Conservation (phyloP, 2,888 invertebrate species). For the Mimachlamys varia region DNA sequence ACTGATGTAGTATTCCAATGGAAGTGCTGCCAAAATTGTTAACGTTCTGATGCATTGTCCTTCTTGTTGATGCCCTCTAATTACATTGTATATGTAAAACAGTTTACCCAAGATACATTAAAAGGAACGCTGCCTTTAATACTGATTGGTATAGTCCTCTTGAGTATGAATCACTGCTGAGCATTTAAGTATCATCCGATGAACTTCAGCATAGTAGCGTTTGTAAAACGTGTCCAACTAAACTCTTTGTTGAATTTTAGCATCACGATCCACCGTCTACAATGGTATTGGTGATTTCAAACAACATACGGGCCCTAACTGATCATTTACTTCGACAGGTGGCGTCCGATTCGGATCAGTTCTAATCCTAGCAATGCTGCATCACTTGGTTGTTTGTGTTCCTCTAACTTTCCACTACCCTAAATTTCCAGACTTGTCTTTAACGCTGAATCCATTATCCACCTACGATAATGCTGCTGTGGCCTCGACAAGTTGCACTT, state of each 20-base stretch:
- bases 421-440: neutral
- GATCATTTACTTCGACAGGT: too few species aligned
- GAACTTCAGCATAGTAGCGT: neutral
- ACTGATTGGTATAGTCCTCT: neutral
- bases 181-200: too few species aligned
- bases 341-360: neutral
- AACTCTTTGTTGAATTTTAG: neutral
- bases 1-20: neutral
- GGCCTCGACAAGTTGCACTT: neutral
- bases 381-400: neutral
- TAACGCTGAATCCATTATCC: too few species aligned
- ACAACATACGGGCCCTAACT: too few species aligned
- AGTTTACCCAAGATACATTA: neutral
- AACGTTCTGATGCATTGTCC: neutral
- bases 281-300: too few species aligned
- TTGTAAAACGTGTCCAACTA: neutral
- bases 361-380: too few species aligned
- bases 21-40: conserved; percentile 19
- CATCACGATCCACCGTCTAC: too few species aligned
- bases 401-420: neutral
- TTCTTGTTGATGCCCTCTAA: neutral
- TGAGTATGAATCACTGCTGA: too few species aligned
- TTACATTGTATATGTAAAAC: neutral
- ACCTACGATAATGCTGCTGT: neutral
- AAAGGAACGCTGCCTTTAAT: neutral